Percentiles rank a stretch among this genome's conserved stretches.
Conservation (phyloP, 2,888 invertebrate species). For the Tinea trinotella region DNA sequence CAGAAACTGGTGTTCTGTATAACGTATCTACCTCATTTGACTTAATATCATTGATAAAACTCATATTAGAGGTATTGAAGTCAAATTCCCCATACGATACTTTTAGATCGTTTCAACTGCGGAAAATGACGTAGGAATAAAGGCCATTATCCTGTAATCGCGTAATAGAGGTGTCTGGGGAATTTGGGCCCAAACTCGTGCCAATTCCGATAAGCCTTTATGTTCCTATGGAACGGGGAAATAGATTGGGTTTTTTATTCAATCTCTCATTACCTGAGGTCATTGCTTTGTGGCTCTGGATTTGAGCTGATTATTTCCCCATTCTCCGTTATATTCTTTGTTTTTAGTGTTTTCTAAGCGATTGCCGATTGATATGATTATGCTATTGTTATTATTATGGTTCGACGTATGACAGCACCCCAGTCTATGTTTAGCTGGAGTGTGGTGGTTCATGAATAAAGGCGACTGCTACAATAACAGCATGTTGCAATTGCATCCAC, state of each 20-base stretch:
- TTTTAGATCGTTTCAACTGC: neutral
- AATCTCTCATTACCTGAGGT: conserved; percentile 1
- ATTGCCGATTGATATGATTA: no score
- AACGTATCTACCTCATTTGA: no score
- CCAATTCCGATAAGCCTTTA: conserved; percentile 31
- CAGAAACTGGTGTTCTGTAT: neutral
- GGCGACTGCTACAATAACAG: no score
- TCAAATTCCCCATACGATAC: neutral
- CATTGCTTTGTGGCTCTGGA: neutral
- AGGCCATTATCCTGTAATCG: conserved; percentile 33
- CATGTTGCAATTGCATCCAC: no score
- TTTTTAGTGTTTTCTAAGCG: no score
- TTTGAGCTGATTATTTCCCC: neutral
- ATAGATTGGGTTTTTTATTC: conserved; percentile 12
- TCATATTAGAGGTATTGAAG: no score
- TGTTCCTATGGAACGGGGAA: conserved; percentile 20
- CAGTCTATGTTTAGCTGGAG: no score
- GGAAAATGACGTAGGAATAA: conserved; percentile 23
- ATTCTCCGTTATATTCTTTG: no score
- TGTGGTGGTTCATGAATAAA: no score
- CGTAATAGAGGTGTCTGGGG: conserved; percentile 29
- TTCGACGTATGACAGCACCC: no score
- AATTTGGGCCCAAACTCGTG: conserved; percentile 25
- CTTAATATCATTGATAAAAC: no score
- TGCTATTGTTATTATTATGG: no score